Base-by-base conservation (phyloP, 2,888 invertebrate species). In the Selenia dentaria region DNA sequence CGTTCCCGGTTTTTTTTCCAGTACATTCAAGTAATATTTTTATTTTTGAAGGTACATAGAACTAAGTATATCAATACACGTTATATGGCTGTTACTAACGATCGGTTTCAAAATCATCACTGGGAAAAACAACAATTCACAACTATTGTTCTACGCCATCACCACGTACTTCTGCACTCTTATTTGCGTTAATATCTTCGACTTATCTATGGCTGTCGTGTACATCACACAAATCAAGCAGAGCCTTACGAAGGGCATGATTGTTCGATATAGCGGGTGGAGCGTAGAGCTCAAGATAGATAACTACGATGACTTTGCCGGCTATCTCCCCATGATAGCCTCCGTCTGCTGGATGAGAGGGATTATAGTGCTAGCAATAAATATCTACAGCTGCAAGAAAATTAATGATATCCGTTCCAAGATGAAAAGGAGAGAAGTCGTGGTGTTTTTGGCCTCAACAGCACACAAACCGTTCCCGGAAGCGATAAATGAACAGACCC, bases 211-310 rank as follows among this genome's bases (percentile, higher is more conserved):
- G 84, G 87, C 72, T 0, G 66, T 83, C 0, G 71, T 86, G 0
- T 85, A 86, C 47, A 61, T 83, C 6, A 68, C 82, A 0, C 79
- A 88, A 36, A 83, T 89, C 5, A 79, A 79, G 35, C 79, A 83
- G 29, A 82, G 84, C 46, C 48, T 88, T 41, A 83, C 81, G 1
- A 80, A 76, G 28, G 76, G 38, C 12, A 51, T 45, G 50, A 35
- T 51, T 11, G 20, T 45, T 1, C 69, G 87, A 20, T 79, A 87
- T 53, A 84, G 84, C 29, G 88, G 88, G 0, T 87, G 86, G 85
- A 69, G 74, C 18, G 69, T 73, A 0, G 70, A 79, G 22, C 41
- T 83, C 8, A 64, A 74, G 6, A 46, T 87, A 0, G 2, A 59
- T 0, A 59, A 62, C 10, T 62, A 70, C 14, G 66, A 80, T 0